These are phyloP conservation scores for Microvelia longipes DNA, from an alignment of 1,140 invertebrate species.

Conservation along the genomic window DNA sequence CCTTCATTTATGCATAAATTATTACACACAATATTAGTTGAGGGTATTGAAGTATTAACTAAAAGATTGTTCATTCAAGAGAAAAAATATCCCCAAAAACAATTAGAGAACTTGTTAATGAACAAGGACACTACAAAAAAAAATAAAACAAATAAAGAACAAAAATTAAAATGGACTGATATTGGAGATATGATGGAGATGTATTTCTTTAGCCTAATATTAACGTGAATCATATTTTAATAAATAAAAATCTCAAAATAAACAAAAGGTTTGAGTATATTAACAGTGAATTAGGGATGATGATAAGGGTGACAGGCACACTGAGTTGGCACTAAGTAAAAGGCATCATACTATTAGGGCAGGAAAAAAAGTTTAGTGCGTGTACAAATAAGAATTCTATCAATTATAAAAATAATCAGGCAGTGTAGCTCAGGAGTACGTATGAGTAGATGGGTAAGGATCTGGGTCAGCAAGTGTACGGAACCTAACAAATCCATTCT, in stretches of 20 bases:
- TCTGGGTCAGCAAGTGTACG: conserved; percentile 34
- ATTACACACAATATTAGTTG: too few species aligned
- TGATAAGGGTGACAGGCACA: background rate
- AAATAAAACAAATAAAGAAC: too few species aligned
- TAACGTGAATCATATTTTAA: background rate
- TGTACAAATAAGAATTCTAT: background rate
- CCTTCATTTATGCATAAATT: too few species aligned
- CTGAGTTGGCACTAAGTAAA: too few species aligned
- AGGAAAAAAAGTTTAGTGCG: background rate
- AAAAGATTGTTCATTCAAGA: too few species aligned
- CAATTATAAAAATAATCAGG: background rate
- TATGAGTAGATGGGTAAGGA: background rate
- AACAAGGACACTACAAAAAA: too few species aligned
- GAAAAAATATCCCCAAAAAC: too few species aligned
- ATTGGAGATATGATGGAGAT: too few species aligned
- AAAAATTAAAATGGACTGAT: too few species aligned
- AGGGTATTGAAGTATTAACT: too few species aligned
- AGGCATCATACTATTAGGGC: too few species aligned
- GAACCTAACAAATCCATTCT: conserved; percentile 70
- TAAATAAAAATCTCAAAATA: background rate
- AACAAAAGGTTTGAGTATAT: background rate
- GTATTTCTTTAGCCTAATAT: background rate
- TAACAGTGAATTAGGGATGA: background rate
- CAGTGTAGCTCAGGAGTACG: background rate
- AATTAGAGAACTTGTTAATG: too few species aligned